A percentile compares a stretch with the other conserved stretches of the same genome.
These are phyloP conservation scores for Amphiura filiformis DNA, from an alignment of 35 echinoderm and acorn worm species.

Conservation along the genomic window DNA sequence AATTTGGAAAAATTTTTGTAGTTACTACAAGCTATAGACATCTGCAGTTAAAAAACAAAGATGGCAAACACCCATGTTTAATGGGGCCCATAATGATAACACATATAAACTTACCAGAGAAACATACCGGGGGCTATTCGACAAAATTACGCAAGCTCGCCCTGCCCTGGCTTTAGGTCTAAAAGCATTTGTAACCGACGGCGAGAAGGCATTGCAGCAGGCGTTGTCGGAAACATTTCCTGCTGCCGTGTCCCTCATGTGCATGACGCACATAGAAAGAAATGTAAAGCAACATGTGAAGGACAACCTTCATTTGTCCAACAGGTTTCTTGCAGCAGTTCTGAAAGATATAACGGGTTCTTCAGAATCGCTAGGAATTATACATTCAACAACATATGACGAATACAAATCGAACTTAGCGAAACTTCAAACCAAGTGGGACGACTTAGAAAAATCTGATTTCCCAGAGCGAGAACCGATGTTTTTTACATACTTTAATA, in stretches of 20 bases:
- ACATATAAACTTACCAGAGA: background rate
- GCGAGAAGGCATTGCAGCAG: background rate
- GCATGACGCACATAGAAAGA: slow-evolving; percentile 6
- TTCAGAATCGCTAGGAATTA: background rate
- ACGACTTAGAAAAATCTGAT: background rate
- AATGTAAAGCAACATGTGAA: background rate
- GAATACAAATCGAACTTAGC: background rate
- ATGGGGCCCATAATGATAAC: slow-evolving; percentile 6
- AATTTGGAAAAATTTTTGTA: background rate
- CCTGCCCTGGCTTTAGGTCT: background rate
- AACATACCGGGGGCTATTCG: background rate
- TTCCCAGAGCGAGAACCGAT: background rate
- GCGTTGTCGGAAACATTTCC: slow-evolving; percentile 14
- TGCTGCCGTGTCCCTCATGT: background rate
- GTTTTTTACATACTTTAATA: background rate
- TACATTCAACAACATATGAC: background rate
- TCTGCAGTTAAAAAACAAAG: background rate
- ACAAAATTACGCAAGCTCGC: background rate
- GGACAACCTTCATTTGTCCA: background rate
- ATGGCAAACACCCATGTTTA: background rate
- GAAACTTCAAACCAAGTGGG: slow-evolving; percentile 4
- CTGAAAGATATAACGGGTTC: background rate
- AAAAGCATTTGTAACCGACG: slow-evolving; percentile 8
- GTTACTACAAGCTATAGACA: background rate
- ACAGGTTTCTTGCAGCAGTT: background rate